Evolutionary conservation across 2,113 vertebrate genomes (phyloP), one percentile per base, ranked within the genome.

Genomic region (Mandrillus leucophaeus): DNA sequence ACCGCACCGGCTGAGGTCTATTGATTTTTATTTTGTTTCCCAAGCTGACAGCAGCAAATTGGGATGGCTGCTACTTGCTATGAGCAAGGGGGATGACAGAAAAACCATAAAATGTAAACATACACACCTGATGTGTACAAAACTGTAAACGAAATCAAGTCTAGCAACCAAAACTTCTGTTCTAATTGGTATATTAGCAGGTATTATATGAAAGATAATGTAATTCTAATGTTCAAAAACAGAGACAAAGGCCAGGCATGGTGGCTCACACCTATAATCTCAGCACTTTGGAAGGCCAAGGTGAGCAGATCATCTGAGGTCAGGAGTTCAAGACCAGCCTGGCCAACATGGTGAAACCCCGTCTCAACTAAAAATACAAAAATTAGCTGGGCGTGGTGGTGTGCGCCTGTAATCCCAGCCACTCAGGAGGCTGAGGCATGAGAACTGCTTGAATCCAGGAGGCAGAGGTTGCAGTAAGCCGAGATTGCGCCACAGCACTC

Each of bases 81-180:
- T 64, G 68, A 93, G 86, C 50, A 90, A 96, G 18, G 50, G 32
- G 72, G 35, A 83, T 38, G 68, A 80, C 45, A 91, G 27, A 59
- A 92, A 87, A 78, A 90, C 50, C 84, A 61, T 43, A 83, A 61
- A 88, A 93, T 64, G 52, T 57, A 79, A 90, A 79, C 5, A 95
- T 55, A 79, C 35, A 68, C 12, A 89, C 12, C 35, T 90, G 50
- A 78, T 52, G 38, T 64, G 35, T 48, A 82, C 22, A 70, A 94
- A 93, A 92, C 0, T 52, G 17, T 78, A 91, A 79, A 79, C n/a
- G 87, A 84, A 90, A 86, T 88, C 43, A 92, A 89, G 55, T 48
- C 64, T 50, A 89, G n/a, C 66, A 70, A 52, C n/a, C 73, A 92
- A 92, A 94, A 64, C 72, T 88, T 84, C 48, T 88, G 52, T 83